These are phyloP conservation scores for Mus spretus DNA, from an alignment of 2,797 vertebrate genomes.

Conservation along the genomic window DNA sequence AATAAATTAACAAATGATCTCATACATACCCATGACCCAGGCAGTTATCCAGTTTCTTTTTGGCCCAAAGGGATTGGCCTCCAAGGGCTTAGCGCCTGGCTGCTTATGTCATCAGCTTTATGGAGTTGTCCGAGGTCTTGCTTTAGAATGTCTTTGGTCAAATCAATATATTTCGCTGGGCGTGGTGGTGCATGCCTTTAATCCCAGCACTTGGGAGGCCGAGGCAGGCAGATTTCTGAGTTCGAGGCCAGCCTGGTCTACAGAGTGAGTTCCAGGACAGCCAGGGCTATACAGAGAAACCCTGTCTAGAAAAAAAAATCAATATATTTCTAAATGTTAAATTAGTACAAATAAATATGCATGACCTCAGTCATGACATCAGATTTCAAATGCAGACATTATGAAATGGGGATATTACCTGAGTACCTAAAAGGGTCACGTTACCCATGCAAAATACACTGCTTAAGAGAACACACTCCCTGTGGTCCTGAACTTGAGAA, in stretches of 20 bases:
- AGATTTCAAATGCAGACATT: constrained; percentile 46
- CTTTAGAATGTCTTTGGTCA: constrained; percentile 63
- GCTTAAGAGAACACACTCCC: constrained; percentile 9
- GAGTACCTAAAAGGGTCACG: constrained; percentile 50
- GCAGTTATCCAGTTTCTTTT: constrained; percentile 34
- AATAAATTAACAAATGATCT: background rate
- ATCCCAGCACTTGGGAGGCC: too few relatives aligned
- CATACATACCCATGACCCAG: constrained; percentile 15
- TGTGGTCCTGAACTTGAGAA: background rate
- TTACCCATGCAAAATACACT: constrained; percentile 22
- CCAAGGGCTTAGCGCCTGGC: background rate
- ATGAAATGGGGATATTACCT: constrained; percentile 50
- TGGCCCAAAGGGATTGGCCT: background rate
- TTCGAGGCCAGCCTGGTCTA: too few relatives aligned
- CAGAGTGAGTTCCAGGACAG: too few relatives aligned
- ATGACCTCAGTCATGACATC: constrained; percentile 42
- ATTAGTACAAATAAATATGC: constrained; percentile 3
- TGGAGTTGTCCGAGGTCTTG: constrained; percentile 34
- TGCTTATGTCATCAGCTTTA: constrained; percentile 16
- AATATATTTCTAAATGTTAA: constrained; percentile 54
- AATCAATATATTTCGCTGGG: constrained; percentile 45
- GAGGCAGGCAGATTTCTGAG: too few relatives aligned
- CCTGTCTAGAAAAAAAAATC: background rate
- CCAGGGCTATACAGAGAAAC: too few relatives aligned
- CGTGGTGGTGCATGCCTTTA: too few relatives aligned